Percentiles rank a stretch among this genome's conserved stretches.
phyloP scores from a whole-genome alignment of 2,113 vertebrate genomes.

The Eretmochelys imbricata region DNA sequence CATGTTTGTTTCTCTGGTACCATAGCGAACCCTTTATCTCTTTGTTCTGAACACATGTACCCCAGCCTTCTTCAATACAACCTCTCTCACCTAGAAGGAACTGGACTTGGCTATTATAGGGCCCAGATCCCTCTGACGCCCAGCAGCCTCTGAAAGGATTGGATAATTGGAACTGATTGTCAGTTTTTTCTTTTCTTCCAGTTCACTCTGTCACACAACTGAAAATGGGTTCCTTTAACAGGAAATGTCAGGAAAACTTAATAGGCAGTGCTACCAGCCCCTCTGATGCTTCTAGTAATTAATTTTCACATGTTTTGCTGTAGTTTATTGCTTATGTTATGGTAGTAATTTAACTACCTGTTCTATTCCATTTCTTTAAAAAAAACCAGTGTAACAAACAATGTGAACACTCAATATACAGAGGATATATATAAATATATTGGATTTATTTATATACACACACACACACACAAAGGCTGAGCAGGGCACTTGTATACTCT shows the following conservation, averaged over 20 bases:
- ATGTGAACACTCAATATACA: neutral
- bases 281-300: neutral
- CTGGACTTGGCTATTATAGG: neutral
- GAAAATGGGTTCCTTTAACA: neutral
- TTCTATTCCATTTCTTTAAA: neutral
- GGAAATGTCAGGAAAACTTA: neutral
- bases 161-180: neutral
- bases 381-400: neutral
- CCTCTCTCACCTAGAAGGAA: neutral
- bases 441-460: neutral
- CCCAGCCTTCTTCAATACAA: neutral
- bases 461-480: neutral
- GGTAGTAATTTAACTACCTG: neutral
- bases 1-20: neutral
- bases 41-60: neutral
- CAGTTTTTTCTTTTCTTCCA: neutral
- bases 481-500: neutral
- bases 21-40: neutral
- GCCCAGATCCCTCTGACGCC: neutral
- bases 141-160: neutral
- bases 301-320: conserved; percentile 1
- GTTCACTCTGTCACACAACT: neutral
- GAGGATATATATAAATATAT: neutral
- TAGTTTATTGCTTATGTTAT: neutral
- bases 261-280: neutral